Evolutionary conservation across 1,140 invertebrate species (phyloP).

Genomic region (Chelonus insularis): DNA sequence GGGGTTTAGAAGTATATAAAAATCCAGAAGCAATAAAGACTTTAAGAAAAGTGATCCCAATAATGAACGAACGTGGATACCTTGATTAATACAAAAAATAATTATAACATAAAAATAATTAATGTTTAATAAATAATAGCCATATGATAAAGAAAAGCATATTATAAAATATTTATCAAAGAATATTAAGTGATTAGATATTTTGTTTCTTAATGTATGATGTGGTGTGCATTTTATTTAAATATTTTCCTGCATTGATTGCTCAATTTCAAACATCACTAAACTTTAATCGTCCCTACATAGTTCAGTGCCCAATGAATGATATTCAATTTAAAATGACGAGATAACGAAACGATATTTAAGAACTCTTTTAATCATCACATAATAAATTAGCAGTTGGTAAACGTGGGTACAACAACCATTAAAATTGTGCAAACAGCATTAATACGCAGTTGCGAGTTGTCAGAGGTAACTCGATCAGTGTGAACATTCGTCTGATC

Average conservation of each 20-base stretch:
- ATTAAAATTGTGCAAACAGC: neutral
- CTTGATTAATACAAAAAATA: conserved; percentile 27
- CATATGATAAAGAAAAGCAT: no score
- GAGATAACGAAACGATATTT: neutral
- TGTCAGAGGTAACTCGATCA: neutral
- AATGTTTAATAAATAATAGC: no score
- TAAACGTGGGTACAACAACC: neutral
- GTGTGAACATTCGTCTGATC: neutral
- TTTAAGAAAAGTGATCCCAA: conserved; percentile 26
- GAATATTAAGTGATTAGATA: no score
- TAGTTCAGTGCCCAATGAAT: neutral
- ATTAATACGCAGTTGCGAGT: neutral
- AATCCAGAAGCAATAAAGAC: conserved; percentile 26
- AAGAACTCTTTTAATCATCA: conserved; percentile 6
- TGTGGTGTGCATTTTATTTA: no score
- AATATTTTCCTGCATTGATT: no score
- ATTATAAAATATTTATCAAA: no score
- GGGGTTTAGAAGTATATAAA: conserved; percentile 31
- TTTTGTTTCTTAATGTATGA: no score
- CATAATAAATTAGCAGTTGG: conserved; percentile 11
- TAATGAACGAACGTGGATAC: conserved; percentile 35
- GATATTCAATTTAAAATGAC: neutral
- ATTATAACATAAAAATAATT: neutral
- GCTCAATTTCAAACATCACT: no score
- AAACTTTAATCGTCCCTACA: neutral